Evolutionary conservation across 2,888 invertebrate genomes (phyloP).

Genomic region (Campaea margaritaria): DNA sequence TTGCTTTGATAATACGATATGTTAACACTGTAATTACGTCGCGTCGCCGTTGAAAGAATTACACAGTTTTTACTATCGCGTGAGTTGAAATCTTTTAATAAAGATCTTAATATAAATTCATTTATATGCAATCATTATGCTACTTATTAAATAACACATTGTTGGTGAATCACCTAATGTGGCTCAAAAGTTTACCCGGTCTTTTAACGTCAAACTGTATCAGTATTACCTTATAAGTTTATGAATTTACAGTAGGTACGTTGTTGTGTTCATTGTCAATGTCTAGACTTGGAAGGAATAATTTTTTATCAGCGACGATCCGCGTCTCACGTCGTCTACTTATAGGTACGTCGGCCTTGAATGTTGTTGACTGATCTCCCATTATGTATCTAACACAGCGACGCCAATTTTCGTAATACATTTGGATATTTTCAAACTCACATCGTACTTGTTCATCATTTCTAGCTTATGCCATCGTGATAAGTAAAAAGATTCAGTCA

Average conservation of each 20-base stretch:
- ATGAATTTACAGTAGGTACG: constrained; percentile 3
- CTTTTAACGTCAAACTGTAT: background rate
- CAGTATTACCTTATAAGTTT: background rate
- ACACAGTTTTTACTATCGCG: no score
- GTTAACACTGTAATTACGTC: no score
- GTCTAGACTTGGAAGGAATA: constrained; percentile 22
- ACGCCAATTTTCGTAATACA: constrained; percentile 19
- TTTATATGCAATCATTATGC: no score
- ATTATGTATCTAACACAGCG: constrained; percentile 51
- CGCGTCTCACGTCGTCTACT: constrained; percentile 35
- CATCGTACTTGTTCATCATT: background rate
- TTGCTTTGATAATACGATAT: background rate
- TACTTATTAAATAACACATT: no score
- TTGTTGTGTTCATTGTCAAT: constrained; percentile 6
- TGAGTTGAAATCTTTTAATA: no score
- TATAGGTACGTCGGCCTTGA: constrained; percentile 64
- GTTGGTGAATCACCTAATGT: no score
- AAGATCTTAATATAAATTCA: no score
- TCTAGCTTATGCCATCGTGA: constrained; percentile 2
- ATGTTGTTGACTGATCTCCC: constrained; percentile 72
- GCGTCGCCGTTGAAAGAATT: no score
- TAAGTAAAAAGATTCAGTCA: constrained; percentile 5
- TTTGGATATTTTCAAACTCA: constrained; percentile 8
- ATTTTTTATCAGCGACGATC: constrained; percentile 11
- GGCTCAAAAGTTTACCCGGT: no score